phyloP scores from a whole-genome alignment of 1,140 invertebrate species.

The Drosophila sproati region DNA sequence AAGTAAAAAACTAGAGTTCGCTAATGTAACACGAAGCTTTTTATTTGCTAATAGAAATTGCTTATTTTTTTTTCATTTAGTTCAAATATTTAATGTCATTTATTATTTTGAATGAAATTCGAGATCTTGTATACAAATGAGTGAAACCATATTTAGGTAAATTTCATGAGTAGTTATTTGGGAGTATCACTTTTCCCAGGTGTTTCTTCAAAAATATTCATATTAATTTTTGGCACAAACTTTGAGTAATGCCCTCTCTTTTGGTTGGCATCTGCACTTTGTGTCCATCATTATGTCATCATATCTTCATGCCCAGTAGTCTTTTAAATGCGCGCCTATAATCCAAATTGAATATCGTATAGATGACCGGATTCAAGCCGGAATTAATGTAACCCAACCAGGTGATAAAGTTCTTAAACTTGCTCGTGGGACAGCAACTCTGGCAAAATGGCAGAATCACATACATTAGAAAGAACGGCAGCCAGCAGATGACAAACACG shows the following conservation, averaged over 20 bases:
- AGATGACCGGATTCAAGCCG: constrained; percentile 98
- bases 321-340: constrained; percentile 97
- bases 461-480: constrained; percentile 98
- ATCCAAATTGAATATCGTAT: constrained; percentile 98
- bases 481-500: constrained; percentile 98
- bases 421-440: constrained; percentile 91
- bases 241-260: constrained; percentile 55
- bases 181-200: not conserved
- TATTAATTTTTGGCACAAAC: constrained; percentile 67
- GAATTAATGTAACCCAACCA: constrained; percentile 99
- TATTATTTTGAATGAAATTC: constrained; percentile 19
- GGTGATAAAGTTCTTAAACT: constrained; percentile 94
- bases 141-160: constrained; percentile 32
- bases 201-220: constrained; percentile 22
- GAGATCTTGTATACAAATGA: constrained; percentile 45
- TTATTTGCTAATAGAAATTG: constrained; percentile 19
- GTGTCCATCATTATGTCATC: not conserved
- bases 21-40: constrained; percentile 4
- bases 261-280: not conserved
- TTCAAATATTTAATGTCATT: not conserved
- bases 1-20: not conserved
- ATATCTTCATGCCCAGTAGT: constrained; percentile 88
- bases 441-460: constrained; percentile 95
- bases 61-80: not conserved
- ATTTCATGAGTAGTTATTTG: not conserved